A percentile compares a stretch with the other conserved stretches of the same genome.
Conservation (phyloP, 2,888 invertebrate species). For the Ennomos erosarius region DNA sequence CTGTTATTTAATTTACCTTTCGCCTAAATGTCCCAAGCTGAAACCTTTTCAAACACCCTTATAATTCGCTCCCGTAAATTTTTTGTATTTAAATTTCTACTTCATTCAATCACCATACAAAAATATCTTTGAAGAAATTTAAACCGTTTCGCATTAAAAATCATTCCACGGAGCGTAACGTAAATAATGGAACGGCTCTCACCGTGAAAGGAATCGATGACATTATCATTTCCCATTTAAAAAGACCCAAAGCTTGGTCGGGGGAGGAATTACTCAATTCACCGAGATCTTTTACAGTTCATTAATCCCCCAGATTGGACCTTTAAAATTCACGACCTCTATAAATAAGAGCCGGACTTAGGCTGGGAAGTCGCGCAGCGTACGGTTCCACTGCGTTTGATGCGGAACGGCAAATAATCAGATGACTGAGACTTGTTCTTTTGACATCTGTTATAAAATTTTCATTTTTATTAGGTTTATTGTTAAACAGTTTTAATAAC, state of each 20-base stretch:
- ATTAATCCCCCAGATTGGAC: constrained; percentile 77
- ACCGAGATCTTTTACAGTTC: constrained; percentile 78
- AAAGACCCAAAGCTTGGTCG: constrained; percentile 52
- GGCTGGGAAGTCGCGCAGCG: constrained; percentile 32
- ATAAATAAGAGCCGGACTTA: constrained; percentile 58
- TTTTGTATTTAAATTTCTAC: constrained; percentile 1
- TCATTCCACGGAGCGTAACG: constrained; percentile 25
- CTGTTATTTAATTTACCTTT: too few species aligned
- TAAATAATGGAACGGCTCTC: constrained; percentile 22
- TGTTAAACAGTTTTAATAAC: too few species aligned
- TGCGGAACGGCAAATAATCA: constrained; percentile 1
- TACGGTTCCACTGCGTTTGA: constrained; percentile 6
- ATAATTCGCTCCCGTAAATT: too few species aligned
- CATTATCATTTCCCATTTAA: constrained; percentile 64
- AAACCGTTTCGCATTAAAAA: constrained; percentile 34
- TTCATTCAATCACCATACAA: constrained; percentile 12
- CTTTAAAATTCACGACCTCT: constrained; percentile 64
- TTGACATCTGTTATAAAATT: too few species aligned
- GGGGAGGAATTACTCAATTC: constrained; percentile 72
- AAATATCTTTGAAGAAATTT: constrained; percentile 15
- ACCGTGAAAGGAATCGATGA: constrained; percentile 49
- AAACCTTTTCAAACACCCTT: too few species aligned
- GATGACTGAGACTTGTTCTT: background rate
- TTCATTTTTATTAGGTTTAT: too few species aligned
- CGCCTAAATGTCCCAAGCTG: too few species aligned